Base-by-base conservation (phyloP, 2,888 invertebrate genomes). In the Cephus pulcher region DNA sequence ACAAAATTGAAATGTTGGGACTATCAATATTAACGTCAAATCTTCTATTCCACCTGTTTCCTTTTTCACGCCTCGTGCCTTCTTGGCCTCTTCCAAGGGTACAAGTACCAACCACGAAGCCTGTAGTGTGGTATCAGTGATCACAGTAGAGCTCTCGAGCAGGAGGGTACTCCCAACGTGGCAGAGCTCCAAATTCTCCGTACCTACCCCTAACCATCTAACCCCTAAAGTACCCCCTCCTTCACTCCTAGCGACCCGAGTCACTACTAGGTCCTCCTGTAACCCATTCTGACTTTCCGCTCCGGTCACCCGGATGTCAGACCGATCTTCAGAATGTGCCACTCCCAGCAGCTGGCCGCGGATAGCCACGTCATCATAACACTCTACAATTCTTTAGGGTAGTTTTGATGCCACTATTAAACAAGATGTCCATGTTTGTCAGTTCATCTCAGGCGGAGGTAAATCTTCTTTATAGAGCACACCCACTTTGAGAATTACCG, bases 71-170 rank as follows among this genome's bases (percentile, higher is more conserved):
- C n/a, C 35, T 82, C 78, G 82, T 73, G 68, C 37, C 80, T 76
- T 74, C 75, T 80, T 79, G 73, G 74, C 40, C 81, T 82, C 81
- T 87, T 89, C 88, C 89, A 89, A 88, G 35, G 12, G 71, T 71
- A 75, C 79, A 76, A 80, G 79, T 81, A 76, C 86, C 88, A 85
- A 88, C 87, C 88, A 85, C 87, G 74, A 73, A 69, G 79, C 80
- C 84, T 89, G 85, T 88, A 89, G 89, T 88, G 89, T 89, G 86
- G 89, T 90, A 91, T 91, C 91, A 89, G 90, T 90, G 91, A 91
- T 91, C 90, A 88, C 83, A 88, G 90, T 90, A 91, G 91, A 87
- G 90, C 90, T 85, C 91, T 91, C 86, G 87, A 90, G 87, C 84
- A 88, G 84, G 86, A 90, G 90, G 86, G 88, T 89, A 86, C 90